These are phyloP conservation scores for Drosophila ustulata DNA, from an alignment of 2,888 invertebrate genomes.

Conservation along the genomic window DNA sequence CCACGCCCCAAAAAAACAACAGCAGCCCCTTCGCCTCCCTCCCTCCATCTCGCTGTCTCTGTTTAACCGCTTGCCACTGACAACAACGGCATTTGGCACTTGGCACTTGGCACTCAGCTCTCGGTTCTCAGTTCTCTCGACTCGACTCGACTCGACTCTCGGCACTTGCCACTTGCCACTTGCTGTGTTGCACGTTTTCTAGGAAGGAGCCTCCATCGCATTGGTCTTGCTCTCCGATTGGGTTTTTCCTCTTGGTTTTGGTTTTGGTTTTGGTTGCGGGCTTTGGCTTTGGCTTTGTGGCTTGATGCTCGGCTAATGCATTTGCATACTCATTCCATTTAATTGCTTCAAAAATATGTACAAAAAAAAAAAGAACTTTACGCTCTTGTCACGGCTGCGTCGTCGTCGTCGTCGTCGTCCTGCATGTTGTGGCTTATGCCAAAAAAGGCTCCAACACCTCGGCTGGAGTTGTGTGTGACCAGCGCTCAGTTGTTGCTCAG, in stretches of 20 bases:
- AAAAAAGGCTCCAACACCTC: constrained; percentile 66
- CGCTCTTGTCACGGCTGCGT: constrained; percentile 65
- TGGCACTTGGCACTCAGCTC: constrained; percentile 58
- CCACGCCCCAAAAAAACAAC: constrained; percentile 57
- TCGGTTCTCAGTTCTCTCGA: constrained; percentile 17
- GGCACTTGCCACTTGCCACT: constrained; percentile 55
- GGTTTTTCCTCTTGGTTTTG: constrained; percentile 10
- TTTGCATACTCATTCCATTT: constrained; percentile 80
- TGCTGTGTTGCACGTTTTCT: constrained; percentile 68
- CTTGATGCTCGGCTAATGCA: constrained; percentile 61
- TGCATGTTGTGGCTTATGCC: constrained; percentile 61
- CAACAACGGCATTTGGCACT: constrained; percentile 57
- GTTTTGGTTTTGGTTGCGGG: constrained; percentile 19
- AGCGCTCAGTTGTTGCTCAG: constrained; percentile 11
- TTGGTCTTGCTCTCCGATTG: constrained; percentile 27
- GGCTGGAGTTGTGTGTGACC: background rate
- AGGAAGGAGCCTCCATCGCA: constrained; percentile 51
- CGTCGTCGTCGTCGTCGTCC: constrained; percentile 32
- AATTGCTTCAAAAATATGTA: constrained; percentile 80
- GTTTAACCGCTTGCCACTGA: background rate
- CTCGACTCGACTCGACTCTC: constrained; percentile 40
- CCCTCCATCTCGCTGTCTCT: background rate
- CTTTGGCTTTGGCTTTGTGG: constrained; percentile 25
- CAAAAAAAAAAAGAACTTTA: constrained; percentile 48
- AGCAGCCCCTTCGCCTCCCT: background rate